Conservation (phyloP, 2,888 invertebrate species). For the Lasiommata megera region DNA sequence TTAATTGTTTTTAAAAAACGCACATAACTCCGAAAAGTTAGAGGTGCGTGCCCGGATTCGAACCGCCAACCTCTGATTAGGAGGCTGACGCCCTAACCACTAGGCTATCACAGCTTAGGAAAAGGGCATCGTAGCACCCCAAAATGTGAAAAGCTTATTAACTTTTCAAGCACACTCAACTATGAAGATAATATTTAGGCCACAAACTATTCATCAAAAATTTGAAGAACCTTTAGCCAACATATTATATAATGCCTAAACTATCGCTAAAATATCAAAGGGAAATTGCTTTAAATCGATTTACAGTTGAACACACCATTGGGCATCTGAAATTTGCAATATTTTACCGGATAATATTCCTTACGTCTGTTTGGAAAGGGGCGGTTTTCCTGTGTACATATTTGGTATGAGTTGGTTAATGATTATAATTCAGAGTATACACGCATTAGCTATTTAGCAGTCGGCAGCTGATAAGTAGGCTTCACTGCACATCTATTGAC, state of each 20-base stretch:
- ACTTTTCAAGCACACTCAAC: neutral
- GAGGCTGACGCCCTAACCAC: too few relatives aligned
- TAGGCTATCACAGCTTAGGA: too few relatives aligned
- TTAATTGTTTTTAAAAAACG: too few relatives aligned
- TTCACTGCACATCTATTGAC: conserved; percentile 36
- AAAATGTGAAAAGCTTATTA: too few relatives aligned
- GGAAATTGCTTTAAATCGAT: conserved; percentile 23
- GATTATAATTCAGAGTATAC: conserved; percentile 20
- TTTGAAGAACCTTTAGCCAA: conserved; percentile 7
- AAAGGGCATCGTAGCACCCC: too few relatives aligned
- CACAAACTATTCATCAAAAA: conserved; percentile 8
- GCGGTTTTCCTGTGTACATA: conserved; percentile 7
- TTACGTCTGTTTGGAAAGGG: neutral
- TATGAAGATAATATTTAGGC: neutral
- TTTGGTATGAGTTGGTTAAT: conserved; percentile 3
- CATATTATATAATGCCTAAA: conserved; percentile 18
- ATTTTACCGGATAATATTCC: neutral
- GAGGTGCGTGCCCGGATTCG: too few relatives aligned
- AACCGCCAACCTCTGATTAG: too few relatives aligned
- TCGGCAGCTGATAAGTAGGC: conserved; percentile 34
- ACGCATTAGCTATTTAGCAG: conserved; percentile 31
- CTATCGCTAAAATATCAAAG: conserved; percentile 20
- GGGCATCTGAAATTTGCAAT: neutral
- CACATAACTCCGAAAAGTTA: too few relatives aligned
- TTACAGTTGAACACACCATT: conserved; percentile 16